These are phyloP conservation scores for Myripristis jacobus DNA, from an alignment of 2,797 vertebrate species.

Conservation along the genomic window DNA sequence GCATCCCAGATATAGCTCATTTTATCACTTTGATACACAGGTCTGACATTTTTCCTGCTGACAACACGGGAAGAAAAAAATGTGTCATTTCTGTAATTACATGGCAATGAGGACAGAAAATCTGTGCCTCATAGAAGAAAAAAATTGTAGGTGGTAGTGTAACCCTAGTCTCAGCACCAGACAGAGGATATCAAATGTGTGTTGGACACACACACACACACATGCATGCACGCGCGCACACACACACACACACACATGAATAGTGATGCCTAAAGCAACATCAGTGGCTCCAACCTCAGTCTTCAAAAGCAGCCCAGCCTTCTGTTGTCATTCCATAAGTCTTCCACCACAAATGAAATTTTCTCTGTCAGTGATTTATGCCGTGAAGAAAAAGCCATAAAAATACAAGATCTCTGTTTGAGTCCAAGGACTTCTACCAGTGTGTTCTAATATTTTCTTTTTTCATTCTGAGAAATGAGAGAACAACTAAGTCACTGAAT, in stretches of 20 bases:
- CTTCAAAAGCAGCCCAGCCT: conserved; percentile 69
- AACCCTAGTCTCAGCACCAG: conserved; percentile 36
- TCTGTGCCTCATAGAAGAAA: conserved; percentile 18
- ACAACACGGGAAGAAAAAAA: background rate
- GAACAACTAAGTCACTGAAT: conserved; percentile 17
- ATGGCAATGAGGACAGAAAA: conserved; percentile 35
- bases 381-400: conserved; percentile 65
- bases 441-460: conserved; percentile 26
- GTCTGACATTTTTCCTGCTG: conserved; percentile 4
- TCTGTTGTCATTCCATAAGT: conserved; percentile 82
- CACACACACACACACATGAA: conserved; percentile 28
- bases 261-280: conserved; percentile 76
- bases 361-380: conserved; percentile 79
- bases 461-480: conserved; percentile 43
- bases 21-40: conserved; percentile 14
- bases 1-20: conserved; percentile 7
- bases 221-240: too few relatives aligned
- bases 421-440: conserved; percentile 54
- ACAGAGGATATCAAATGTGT: conserved; percentile 40
- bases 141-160: conserved; percentile 25
- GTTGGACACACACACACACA: conserved; percentile 12
- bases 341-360: conserved; percentile 78
- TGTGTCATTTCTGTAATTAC: conserved; percentile 9
- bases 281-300: conserved; percentile 62
- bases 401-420: conserved; percentile 57